These are phyloP conservation scores for Cotesia glomerata DNA, from an alignment of 1,140 invertebrate species.

Conservation along the genomic window DNA sequence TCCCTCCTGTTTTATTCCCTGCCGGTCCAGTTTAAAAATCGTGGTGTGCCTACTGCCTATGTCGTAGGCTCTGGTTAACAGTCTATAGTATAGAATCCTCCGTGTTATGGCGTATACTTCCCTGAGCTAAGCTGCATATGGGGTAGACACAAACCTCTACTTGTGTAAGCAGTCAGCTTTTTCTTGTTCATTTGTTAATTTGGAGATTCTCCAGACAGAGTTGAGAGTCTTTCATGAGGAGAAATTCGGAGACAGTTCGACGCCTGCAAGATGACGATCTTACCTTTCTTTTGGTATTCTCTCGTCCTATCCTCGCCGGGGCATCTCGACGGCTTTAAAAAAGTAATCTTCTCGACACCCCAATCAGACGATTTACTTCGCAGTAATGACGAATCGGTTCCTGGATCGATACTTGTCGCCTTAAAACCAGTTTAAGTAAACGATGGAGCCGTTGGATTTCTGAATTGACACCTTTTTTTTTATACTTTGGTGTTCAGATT, in stretches of 20 bases:
- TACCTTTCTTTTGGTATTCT: conserved; percentile 25
- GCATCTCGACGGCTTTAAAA: neutral
- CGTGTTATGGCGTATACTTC: too few species aligned
- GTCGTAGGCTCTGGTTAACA: too few species aligned
- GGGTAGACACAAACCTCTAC: too few species aligned
- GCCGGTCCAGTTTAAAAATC: conserved; percentile 48
- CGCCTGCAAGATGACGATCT: conserved; percentile 48
- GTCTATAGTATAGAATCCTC: too few species aligned
- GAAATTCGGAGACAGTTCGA: conserved; percentile 45
- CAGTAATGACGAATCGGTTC: conserved; percentile 20
- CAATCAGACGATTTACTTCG: conserved; percentile 1
- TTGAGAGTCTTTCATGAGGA: conserved; percentile 8
- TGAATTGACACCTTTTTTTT: too few species aligned
- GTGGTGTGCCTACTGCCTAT: conserved; percentile 26
- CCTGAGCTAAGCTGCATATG: too few species aligned
- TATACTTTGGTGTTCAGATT: too few species aligned
- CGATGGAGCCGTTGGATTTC: neutral
- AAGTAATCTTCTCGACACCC: neutral
- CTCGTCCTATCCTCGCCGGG: too few species aligned
- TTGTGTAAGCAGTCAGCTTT: neutral
- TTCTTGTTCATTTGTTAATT: too few species aligned
- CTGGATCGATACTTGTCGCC: conserved; percentile 9
- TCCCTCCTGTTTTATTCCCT: conserved; percentile 56
- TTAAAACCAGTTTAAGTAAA: neutral
- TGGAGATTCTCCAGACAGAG: neutral